Evolutionary conservation across 2,888 invertebrate genomes (phyloP).

Genomic region (Petrophora chlorosata): DNA sequence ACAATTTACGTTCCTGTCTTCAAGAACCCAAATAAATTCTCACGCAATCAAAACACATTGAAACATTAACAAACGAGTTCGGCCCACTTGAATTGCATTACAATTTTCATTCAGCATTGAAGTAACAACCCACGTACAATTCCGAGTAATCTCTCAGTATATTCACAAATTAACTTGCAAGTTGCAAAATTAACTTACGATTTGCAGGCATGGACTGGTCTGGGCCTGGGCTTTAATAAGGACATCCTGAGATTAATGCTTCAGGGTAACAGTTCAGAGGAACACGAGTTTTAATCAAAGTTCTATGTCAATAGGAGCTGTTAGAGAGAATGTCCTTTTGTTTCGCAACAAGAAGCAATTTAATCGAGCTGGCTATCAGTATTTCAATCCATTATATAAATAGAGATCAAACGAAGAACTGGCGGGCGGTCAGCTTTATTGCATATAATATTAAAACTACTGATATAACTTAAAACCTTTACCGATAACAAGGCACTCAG

Average conservation of each 20-base stretch:
- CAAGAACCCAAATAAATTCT: constrained; percentile 11
- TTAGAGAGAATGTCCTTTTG: no score
- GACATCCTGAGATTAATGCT: constrained; percentile 43
- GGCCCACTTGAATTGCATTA: constrained; percentile 34
- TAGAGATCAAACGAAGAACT: no score
- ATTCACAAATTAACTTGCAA: constrained; percentile 36
- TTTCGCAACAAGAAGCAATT: no score
- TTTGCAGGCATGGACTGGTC: constrained; percentile 36
- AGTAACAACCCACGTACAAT: constrained; percentile 33
- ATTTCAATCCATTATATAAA: no score
- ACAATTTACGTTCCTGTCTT: background rate
- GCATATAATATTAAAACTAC: no score
- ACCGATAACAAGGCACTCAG: no score
- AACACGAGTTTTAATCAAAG: constrained; percentile 22
- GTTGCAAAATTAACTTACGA: constrained; percentile 35
- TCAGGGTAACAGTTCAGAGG: background rate
- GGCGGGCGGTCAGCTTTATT: no score
- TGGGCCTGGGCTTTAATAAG: constrained; percentile 40
- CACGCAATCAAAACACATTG: constrained; percentile 20
- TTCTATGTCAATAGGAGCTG: constrained; percentile 2
- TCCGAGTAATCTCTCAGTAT: constrained; percentile 31
- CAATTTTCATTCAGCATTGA: constrained; percentile 28
- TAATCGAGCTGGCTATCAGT: no score
- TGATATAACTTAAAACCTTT: no score
- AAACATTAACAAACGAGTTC: constrained; percentile 25